Evolutionary conservation across 2,888 invertebrate species (phyloP).

Genomic region (Stictocephala bisonia): DNA sequence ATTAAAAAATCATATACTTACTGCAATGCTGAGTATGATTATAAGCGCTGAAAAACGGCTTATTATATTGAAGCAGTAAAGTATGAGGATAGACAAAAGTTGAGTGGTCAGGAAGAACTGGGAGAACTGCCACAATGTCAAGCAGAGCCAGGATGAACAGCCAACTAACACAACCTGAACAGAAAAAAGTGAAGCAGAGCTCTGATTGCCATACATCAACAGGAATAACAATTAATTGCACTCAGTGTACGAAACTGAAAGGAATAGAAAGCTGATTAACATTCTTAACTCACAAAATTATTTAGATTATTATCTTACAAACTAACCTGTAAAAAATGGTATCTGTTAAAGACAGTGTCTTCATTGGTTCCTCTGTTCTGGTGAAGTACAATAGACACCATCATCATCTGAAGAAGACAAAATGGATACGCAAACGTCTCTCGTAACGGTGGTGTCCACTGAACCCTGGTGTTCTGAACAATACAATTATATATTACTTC

Average conservation of each 20-base stretch:
- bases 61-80: constrained; percentile 69
- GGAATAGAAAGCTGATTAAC: background rate
- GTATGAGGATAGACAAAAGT: constrained; percentile 76
- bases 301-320: too few species aligned
- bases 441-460: constrained; percentile 86
- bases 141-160: constrained; percentile 64
- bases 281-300: too few species aligned
- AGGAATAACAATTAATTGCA: background rate
- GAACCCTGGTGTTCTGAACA: constrained; percentile 75
- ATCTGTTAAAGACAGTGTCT: constrained; percentile 28
- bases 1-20: constrained; percentile 60
- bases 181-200: background rate
- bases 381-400: constrained; percentile 71
- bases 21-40: constrained; percentile 65
- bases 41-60: constrained; percentile 62
- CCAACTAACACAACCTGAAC: constrained; percentile 54
- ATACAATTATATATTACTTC: too few species aligned
- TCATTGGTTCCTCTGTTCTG: constrained; percentile 55
- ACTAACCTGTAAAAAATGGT: constrained; percentile 53
- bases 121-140: constrained; percentile 83
- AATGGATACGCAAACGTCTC: constrained; percentile 90
- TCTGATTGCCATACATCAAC: background rate
- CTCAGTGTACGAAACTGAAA: background rate
- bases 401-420: constrained; percentile 78
- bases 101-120: constrained; percentile 86